Evolutionary conservation across 2,888 invertebrate species (phyloP), one percentile per base, ranked within the genome.

Genomic region (Cyclophora albipunctata): DNA sequence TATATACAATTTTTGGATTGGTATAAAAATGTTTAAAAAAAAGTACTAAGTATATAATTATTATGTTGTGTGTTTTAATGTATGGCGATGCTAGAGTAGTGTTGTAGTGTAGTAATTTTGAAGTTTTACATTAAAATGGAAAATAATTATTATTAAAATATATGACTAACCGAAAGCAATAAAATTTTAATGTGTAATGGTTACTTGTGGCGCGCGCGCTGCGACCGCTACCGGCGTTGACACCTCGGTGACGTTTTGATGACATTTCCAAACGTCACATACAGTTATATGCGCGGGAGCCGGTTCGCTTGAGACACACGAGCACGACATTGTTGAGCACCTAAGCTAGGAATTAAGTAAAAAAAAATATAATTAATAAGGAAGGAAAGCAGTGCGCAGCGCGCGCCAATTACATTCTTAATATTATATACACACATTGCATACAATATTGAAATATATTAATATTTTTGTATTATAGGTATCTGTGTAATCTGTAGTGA

Each of bases 391-490:
- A 43, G 71, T 78, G 75, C 73, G 77, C 84, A 81, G 84, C 84
- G 84, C 84, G 84, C 81, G 84, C 74, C 57, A 49, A 58, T 58
- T 54, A 62, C 74, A 78, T 63, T 65, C 68, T 73, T 73, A 78
- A 73, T 76, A 78, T 71, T 5, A 37, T 80, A 81, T 82, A 83
- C 79, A 84, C 83, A 77, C 81, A 58, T 71, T 75, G 77, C 84
- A 81, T 81, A 81, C 78, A 79, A 70, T 75, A 74, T 70, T 63
- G 62, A 82, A 82, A 55, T 61, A 57, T 57, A 60, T 58, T 82
- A 79, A 83, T 86, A 88, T 88, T 88, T 88, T 87, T 88, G 78
- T 87, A 87, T 84, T 76, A 75, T 81, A 85, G 83, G 81, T 77
- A 76, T 79, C 80, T 75, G 78, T 86, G 85, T 86, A 85, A 71